A percentile compares a stretch with the other conserved stretches of the same genome.
These are phyloP conservation scores for Muscicapa striata DNA, from an alignment of 2,797 vertebrate genomes.

Conservation along the genomic window DNA sequence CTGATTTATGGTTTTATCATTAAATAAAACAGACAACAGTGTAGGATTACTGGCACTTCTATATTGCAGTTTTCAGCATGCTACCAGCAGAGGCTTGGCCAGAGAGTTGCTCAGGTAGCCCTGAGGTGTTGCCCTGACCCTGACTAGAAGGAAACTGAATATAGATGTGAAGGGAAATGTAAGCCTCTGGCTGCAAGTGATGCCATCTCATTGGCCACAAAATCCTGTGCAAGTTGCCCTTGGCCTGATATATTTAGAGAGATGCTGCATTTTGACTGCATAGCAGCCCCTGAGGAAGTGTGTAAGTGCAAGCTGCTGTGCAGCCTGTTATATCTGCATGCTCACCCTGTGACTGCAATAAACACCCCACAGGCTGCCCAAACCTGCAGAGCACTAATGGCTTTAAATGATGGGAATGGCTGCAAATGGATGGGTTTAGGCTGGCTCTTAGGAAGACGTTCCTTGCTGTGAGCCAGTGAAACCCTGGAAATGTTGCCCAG, in stretches of 20 bases:
- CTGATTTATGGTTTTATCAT: background rate
- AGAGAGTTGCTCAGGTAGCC: background rate
- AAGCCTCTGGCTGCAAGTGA: background rate
- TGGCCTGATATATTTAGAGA: background rate
- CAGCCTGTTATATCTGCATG: background rate
- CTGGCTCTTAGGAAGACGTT: background rate
- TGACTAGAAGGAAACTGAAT: accelerated
- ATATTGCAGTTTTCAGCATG: background rate
- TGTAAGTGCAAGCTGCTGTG: background rate
- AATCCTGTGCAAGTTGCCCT: background rate
- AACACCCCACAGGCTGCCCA: background rate
- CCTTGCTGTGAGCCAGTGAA: background rate
- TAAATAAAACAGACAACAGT: background rate
- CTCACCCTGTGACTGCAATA: background rate
- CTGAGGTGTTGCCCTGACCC: background rate
- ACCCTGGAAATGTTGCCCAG: no score
- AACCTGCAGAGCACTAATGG: background rate
- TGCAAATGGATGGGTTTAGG: background rate
- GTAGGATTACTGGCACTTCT: background rate
- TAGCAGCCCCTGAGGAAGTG: accelerated
- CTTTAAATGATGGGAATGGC: background rate
- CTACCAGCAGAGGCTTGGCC: background rate
- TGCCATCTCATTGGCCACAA: background rate
- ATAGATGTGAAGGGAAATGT: accelerated
- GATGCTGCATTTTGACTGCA: background rate